phyloP scores from a whole-genome alignment of 1,140 invertebrate genomes.

The Oedothorax gibbosus region DNA sequence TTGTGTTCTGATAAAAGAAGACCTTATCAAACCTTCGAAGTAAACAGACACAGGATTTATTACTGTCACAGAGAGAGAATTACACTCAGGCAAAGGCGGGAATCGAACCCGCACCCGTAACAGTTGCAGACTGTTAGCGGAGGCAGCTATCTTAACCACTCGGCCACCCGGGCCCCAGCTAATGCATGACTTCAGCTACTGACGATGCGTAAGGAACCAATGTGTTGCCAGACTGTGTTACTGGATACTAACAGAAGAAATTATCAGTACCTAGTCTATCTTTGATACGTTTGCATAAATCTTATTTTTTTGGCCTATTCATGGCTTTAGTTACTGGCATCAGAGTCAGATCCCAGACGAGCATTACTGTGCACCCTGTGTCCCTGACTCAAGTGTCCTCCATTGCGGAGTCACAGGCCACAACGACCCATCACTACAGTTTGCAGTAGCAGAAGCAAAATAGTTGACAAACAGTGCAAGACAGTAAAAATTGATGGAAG shows the following conservation, averaged over 20 bases:
- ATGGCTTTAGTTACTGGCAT: neutral
- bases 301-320: too few species aligned
- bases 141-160: neutral
- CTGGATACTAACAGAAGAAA: too few species aligned
- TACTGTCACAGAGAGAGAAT: too few species aligned
- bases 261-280: too few species aligned
- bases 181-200: too few species aligned
- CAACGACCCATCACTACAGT: neutral
- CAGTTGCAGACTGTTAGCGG: slow-evolving; percentile 8
- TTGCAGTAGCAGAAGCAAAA: slow-evolving; percentile 33
- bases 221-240: too few species aligned
- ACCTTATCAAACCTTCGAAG: too few species aligned
- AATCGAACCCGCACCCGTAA: slow-evolving; percentile 22
- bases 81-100: slow-evolving; percentile 7
- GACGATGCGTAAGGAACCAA: too few species aligned
- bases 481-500: too few species aligned
- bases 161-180: neutral
- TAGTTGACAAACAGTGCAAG: neutral
- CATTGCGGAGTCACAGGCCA: slow-evolving; percentile 15
- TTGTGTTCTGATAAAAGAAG: too few species aligned
- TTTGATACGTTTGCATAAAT: too few species aligned
- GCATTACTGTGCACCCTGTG: slow-evolving; percentile 26
- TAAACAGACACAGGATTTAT: too few species aligned
- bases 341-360: slow-evolving; percentile 11
- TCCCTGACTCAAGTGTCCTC: slow-evolving; percentile 39